Evolutionary conservation across 2,888 invertebrate species (phyloP).

Genomic region (Disparrhopalites patrizii): DNA sequence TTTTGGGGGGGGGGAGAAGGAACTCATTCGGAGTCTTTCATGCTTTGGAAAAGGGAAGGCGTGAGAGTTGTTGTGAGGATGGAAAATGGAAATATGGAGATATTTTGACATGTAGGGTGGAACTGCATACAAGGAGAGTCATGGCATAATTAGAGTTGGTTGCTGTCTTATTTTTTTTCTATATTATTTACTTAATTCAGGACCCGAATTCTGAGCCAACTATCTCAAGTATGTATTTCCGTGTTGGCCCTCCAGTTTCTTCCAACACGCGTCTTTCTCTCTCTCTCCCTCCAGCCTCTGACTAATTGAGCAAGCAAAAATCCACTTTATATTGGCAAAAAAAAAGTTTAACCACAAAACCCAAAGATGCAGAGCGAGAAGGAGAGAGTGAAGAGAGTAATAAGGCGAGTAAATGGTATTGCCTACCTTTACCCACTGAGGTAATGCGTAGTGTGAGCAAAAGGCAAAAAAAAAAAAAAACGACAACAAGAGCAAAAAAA

Average conservation of each 20-base stretch:
- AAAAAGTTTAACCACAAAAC: constrained; percentile 12
- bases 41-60: no score
- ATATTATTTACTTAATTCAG: constrained; percentile 22
- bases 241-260: constrained; percentile 1
- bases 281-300: constrained; percentile 9
- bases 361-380: neutral
- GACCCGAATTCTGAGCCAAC: constrained; percentile 20
- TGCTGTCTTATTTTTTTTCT: no score
- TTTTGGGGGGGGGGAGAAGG: no score
- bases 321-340: constrained; percentile 9
- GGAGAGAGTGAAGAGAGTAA: neutral
- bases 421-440: neutral
- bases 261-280: constrained; percentile 5
- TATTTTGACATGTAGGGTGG: constrained; percentile 9
- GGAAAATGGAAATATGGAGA: neutral
- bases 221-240: constrained; percentile 7
- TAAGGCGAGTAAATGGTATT: neutral
- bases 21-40: no score
- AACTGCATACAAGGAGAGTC: constrained; percentile 11
- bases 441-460: no score
- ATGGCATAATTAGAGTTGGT: constrained; percentile 21
- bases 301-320: constrained; percentile 20
- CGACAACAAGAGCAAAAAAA: no score
- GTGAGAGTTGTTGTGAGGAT: no score
- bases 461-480: no score